Conservation (phyloP, 2,797 vertebrate species). For the Sparus aurata region DNA sequence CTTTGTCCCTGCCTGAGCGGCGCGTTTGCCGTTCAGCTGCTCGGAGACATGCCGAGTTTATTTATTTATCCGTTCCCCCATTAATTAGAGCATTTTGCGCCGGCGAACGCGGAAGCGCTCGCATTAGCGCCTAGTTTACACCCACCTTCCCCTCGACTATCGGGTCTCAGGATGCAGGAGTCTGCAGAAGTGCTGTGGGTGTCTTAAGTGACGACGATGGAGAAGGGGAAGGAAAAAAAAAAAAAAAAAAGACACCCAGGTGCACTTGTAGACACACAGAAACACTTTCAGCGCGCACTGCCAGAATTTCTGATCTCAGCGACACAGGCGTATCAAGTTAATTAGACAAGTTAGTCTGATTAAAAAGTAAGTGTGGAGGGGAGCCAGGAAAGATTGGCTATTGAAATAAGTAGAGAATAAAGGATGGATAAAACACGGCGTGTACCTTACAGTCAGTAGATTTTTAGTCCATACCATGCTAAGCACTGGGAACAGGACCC, state of each 20-base stretch:
- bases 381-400: not conserved
- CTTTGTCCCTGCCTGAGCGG: slow-evolving; percentile 60
- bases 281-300: slow-evolving; percentile 34
- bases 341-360: slow-evolving; percentile 33
- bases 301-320: slow-evolving; percentile 48
- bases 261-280: slow-evolving; percentile 46
- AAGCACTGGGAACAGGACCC: slow-evolving; percentile 55
- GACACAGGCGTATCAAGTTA: slow-evolving; percentile 24
- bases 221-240: slow-evolving; percentile 12
- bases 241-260: slow-evolving; percentile 41
- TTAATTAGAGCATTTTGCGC: slow-evolving; percentile 83
- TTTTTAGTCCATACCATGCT: slow-evolving; percentile 49
- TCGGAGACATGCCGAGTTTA: slow-evolving; percentile 71
- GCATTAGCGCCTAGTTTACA: slow-evolving; percentile 83
- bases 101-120: slow-evolving; percentile 76
- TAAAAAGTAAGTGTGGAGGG: not conserved
- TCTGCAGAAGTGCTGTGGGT: not conserved
- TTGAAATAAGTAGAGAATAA: slow-evolving; percentile 21
- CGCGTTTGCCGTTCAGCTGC: slow-evolving; percentile 71
- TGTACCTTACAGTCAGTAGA: slow-evolving; percentile 48
- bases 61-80: slow-evolving; percentile 80
- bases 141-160: slow-evolving; percentile 73
- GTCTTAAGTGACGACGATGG: slow-evolving; percentile 18
- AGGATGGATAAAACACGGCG: not conserved
- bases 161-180: slow-evolving; percentile 40